A percentile compares a stretch with the other conserved stretches of the same genome.
Conservation (phyloP, 35 echinoderm and acorn worm genomes). For the Heliocidaris erythrogramma region DNA sequence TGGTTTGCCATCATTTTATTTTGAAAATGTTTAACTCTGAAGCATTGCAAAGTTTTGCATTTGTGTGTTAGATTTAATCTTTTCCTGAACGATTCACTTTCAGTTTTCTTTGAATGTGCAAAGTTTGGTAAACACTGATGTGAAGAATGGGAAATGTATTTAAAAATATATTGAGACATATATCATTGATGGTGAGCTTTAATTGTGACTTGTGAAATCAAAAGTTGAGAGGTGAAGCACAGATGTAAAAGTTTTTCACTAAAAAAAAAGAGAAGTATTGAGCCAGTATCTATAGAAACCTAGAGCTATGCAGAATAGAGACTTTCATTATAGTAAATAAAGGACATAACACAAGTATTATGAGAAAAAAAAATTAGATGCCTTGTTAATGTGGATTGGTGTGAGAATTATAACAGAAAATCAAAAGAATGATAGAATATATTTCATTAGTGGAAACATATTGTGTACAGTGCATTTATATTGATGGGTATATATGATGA, state of each 20-base stretch:
- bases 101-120: neutral
- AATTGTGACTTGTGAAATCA: neutral
- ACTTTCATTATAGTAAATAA: neutral
- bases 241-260: neutral
- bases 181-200: neutral
- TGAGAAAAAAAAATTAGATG: neutral
- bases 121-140: neutral
- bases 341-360: neutral
- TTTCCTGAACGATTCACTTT: neutral
- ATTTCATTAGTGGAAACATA: slow-evolving; percentile 3
- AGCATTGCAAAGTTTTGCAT: neutral
- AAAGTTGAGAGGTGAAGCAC: neutral
- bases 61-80: neutral
- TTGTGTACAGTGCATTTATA: neutral
- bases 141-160: neutral
- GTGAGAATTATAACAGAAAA: neutral
- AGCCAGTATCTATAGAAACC: neutral
- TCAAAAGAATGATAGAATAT: slow-evolving; percentile 10
- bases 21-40: neutral
- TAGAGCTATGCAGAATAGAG: neutral
- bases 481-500: neutral
- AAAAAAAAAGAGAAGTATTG: neutral
- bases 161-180: neutral
- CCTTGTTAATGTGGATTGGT: slow-evolving; percentile 2
- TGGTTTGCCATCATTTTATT: neutral